phyloP scores from a whole-genome alignment of 2,113 vertebrate species.

The Arothron firmamentum region DNA sequence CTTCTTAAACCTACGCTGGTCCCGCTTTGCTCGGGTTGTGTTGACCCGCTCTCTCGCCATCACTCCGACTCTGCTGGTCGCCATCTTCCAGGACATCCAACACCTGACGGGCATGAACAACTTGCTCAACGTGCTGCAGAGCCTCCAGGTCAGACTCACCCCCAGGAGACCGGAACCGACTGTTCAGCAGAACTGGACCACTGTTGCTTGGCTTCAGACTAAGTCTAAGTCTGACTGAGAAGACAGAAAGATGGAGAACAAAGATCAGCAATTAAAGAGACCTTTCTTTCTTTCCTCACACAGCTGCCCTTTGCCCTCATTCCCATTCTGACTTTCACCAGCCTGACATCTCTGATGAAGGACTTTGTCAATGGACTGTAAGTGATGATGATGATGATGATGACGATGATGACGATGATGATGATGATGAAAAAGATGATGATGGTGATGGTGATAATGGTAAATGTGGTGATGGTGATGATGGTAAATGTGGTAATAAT shows the following conservation, averaged over 20 bases:
- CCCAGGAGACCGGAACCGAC: neutral
- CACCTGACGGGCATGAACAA: constrained; percentile 92
- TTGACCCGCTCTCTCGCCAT: constrained; percentile 89
- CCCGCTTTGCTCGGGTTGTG: constrained; percentile 87
- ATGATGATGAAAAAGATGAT: no score
- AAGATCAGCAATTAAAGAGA: no score
- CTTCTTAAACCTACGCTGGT: constrained; percentile 93
- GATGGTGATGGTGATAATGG: no score
- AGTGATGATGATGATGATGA: constrained; percentile 56
- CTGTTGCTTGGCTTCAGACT: no score
- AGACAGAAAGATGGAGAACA: no score
- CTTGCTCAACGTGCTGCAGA: constrained; percentile 93
- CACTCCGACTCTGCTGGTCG: constrained; percentile 85
- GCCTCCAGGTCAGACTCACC: constrained; percentile 81
- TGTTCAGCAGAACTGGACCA: no score
- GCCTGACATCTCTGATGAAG: constrained; percentile 81
- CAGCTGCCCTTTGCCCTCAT: constrained; percentile 90
- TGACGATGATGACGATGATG: no score
- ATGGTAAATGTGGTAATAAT: neutral
- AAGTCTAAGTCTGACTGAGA: no score
- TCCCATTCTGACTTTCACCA: constrained; percentile 88
- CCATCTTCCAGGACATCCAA: constrained; percentile 86
- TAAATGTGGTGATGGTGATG: no score
- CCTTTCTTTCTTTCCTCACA: neutral
- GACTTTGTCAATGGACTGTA: constrained; percentile 87